These are phyloP conservation scores for Sebastes glaucus DNA, from an alignment of 2,797 vertebrate genomes.

Conservation along the genomic window DNA sequence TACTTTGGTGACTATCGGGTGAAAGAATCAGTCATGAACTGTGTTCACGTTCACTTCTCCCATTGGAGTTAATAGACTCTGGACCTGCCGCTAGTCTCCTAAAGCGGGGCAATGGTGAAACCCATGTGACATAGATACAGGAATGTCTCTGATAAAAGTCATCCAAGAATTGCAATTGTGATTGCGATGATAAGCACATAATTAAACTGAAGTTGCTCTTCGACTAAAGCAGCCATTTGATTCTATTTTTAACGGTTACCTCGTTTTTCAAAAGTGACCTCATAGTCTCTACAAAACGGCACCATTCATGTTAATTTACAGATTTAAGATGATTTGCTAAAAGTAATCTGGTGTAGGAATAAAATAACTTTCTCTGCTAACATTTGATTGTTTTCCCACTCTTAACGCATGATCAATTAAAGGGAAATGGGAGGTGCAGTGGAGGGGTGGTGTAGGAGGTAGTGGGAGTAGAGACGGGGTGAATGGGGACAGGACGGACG, in stretches of 20 bases:
- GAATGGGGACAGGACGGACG: conserved; percentile 28
- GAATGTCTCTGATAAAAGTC: no score
- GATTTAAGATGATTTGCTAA: not conserved
- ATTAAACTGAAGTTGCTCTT: not conserved
- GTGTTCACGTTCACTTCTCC: no score
- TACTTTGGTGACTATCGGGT: no score
- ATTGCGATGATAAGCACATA: not conserved
- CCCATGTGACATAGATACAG: no score
- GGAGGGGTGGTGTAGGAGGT: conserved; percentile 10
- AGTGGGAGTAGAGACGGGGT: conserved; percentile 25
- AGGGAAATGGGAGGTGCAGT: not conserved
- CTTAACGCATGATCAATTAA: not conserved
- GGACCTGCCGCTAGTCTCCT: no score
- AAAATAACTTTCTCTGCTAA: not conserved
- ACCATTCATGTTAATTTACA: not conserved
- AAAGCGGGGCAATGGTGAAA: no score
- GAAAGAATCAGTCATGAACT: no score
- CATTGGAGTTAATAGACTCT: no score
- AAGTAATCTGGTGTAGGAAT: not conserved
- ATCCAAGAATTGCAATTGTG: not conserved
- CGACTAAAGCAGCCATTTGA: not conserved
- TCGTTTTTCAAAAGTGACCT: not conserved
- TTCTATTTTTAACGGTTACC: not conserved
- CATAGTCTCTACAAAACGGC: not conserved
- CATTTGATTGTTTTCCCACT: not conserved